phyloP scores from a whole-genome alignment of 2,113 vertebrate species.

The Tyrannus savana region DNA sequence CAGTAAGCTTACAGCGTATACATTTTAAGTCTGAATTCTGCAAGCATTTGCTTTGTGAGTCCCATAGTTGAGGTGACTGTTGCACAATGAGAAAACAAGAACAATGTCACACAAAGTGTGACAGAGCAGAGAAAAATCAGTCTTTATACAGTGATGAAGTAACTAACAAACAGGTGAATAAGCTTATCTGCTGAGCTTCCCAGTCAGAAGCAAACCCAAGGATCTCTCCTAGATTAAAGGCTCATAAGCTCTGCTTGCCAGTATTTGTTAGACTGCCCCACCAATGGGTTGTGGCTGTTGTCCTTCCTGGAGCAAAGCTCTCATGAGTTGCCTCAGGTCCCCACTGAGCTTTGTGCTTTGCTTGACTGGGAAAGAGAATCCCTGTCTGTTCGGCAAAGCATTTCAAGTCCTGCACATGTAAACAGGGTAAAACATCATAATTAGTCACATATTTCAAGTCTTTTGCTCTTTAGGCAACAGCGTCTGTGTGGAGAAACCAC shows the following conservation, averaged over 20 bases:
- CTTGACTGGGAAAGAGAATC: neutral
- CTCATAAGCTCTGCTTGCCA: neutral
- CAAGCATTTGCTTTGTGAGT: neutral
- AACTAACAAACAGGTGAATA: neutral
- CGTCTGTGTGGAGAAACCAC: constrained; percentile 29
- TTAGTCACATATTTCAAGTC: constrained; percentile 27
- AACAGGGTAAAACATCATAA: constrained; percentile 4
- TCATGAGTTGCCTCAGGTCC: neutral
- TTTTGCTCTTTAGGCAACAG: constrained; percentile 41
- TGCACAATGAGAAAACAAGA: neutral
- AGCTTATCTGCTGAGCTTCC: neutral
- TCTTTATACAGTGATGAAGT: neutral
- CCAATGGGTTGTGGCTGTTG: rapidly evolving
- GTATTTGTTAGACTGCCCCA: neutral
- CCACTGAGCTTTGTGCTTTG: rapidly evolving
- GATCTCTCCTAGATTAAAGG: neutral
- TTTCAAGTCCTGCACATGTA: neutral
- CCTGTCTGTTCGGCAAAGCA: neutral
- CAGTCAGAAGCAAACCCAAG: neutral
- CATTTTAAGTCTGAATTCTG: neutral
- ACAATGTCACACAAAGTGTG: neutral
- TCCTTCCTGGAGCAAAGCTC: neutral
- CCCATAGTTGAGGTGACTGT: neutral
- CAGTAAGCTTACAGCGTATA: neutral
- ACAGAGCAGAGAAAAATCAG: neutral